phyloP scores from a whole-genome alignment of 2,797 vertebrate genomes.

The Tiaroga cobitis region DNA sequence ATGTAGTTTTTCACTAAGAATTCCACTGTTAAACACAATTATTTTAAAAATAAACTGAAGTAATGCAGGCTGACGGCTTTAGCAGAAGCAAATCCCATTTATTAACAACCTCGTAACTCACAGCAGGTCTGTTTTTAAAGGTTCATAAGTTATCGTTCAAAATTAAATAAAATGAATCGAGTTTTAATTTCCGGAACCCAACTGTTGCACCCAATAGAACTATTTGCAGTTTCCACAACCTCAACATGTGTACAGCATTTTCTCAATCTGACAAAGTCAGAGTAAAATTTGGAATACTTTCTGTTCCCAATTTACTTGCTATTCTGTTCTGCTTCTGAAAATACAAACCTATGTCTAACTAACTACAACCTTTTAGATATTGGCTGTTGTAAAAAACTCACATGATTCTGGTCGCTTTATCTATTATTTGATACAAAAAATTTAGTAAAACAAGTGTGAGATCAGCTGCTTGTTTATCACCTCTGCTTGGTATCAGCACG shows the following conservation, averaged over 20 bases:
- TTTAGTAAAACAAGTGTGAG: background rate
- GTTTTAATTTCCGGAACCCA: too few relatives aligned
- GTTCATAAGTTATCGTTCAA: too few relatives aligned
- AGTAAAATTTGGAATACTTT: background rate
- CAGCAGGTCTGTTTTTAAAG: too few relatives aligned
- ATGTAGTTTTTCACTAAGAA: too few relatives aligned
- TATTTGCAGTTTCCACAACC: background rate
- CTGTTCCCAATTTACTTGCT: background rate
- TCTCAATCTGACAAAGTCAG: background rate
- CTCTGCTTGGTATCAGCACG: slow-evolving; percentile 95
- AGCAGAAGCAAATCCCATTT: too few relatives aligned
- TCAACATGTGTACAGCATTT: background rate
- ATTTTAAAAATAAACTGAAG: too few relatives aligned
- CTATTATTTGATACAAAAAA: background rate
- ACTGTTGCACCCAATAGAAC: background rate
- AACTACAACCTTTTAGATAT: background rate
- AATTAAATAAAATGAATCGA: too few relatives aligned
- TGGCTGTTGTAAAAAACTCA: background rate
- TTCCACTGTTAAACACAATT: too few relatives aligned
- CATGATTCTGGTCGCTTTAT: background rate
- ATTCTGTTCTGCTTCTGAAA: background rate
- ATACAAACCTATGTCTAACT: background rate
- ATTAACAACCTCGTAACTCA: too few relatives aligned
- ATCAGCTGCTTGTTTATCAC: slow-evolving; percentile 69
- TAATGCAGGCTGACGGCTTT: too few relatives aligned